A percentile compares a stretch with the other conserved stretches of the same genome.
These are phyloP conservation scores for Neogobius melanostomus DNA, from an alignment of 2,113 vertebrate genomes.

Conservation along the genomic window DNA sequence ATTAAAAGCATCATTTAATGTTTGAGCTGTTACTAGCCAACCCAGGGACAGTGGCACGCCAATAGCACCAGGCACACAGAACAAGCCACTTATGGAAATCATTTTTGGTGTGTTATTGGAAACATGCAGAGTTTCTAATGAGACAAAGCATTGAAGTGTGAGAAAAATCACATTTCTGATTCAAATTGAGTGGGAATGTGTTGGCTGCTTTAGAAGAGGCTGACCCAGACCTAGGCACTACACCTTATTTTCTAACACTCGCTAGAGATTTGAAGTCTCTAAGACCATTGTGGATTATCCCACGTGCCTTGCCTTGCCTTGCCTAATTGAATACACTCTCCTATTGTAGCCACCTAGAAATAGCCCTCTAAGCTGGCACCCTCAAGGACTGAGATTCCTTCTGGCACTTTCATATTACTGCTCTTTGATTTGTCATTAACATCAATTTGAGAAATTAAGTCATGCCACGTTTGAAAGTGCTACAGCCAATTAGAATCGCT, in stretches of 20 bases:
- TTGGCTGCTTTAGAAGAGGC: neutral
- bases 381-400: conserved; percentile 32
- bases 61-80: neutral
- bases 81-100: conserved; percentile 14
- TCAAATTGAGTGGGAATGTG: conserved; percentile 4
- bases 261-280: conserved; percentile 6
- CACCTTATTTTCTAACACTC: conserved; percentile 11
- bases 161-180: conserved; percentile 2
- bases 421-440: conserved; percentile 57
- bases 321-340: conserved; percentile 30
- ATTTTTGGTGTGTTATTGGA: conserved; percentile 21
- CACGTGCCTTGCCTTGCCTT: neutral
- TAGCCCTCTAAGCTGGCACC: conserved; percentile 9
- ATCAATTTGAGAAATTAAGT: conserved; percentile 53
- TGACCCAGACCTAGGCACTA: conserved; percentile 9
- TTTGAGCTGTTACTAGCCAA: conserved; percentile 10
- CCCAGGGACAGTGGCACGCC: conserved; percentile 5
- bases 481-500: conserved; percentile 47
- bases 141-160: conserved; percentile 2
- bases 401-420: conserved; percentile 21
- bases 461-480: conserved; percentile 37
- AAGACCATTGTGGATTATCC: neutral
- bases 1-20: conserved; percentile 24
- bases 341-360: conserved; percentile 16
- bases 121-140: conserved; percentile 31